Percentiles rank a stretch among this genome's conserved stretches.
phyloP scores from a whole-genome alignment of 2,888 invertebrate genomes.

The Ischnura elegans region DNA sequence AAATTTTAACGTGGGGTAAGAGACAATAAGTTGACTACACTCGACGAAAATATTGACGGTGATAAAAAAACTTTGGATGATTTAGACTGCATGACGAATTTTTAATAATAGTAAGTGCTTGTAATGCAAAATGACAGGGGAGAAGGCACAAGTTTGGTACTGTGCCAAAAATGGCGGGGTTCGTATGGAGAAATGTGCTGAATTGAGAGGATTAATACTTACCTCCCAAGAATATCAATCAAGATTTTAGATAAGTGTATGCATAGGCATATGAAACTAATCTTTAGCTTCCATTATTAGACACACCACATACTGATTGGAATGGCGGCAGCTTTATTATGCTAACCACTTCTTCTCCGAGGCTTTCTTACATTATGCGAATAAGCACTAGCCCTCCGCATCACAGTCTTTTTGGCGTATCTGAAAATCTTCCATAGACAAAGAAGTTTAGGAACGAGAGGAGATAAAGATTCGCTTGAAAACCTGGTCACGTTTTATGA shows the following conservation, averaged over 20 bases:
- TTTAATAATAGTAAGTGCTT: background rate
- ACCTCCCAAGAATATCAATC: conserved; percentile 1
- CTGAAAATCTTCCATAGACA: background rate
- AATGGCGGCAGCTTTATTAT: conserved; percentile 18
- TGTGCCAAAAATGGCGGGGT: background rate
- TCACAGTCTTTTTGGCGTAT: background rate
- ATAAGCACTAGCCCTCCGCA: background rate
- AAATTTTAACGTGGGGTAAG: no score
- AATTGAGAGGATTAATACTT: background rate
- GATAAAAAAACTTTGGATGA: background rate
- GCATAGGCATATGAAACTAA: background rate
- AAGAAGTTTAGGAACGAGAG: background rate
- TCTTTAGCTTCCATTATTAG: background rate
- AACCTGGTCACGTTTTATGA: background rate
- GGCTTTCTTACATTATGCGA: background rate
- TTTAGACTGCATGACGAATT: background rate
- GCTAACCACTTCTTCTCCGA: background rate
- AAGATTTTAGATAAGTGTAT: background rate
- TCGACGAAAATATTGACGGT: background rate
- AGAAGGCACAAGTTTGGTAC: background rate
- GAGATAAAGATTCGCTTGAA: background rate
- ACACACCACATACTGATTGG: background rate
- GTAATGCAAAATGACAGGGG: background rate
- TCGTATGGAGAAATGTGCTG: background rate
- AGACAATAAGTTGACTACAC: background rate